Evolutionary conservation across 2,888 invertebrate genomes (phyloP), one percentile per base, ranked within the genome.

Genomic region (Subacronicta megacephala): DNA sequence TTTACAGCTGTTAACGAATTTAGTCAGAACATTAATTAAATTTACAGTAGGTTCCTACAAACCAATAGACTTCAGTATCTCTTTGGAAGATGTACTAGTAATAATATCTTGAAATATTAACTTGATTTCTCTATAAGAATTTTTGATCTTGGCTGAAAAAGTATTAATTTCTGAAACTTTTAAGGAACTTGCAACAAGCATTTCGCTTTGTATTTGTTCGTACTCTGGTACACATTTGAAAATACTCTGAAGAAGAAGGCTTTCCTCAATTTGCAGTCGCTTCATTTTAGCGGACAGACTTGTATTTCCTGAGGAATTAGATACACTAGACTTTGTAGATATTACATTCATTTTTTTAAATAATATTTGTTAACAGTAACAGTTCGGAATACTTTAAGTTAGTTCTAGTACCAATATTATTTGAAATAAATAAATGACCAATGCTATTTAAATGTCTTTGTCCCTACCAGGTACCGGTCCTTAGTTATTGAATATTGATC

Each of bases 181-280:
- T 29, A n/a, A 17, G 40, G 38, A 59, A 43, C 33, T 56, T 12
- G 29, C 43, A 35, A 46, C 12, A 35, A 36, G 16, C 7, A 31
- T 16, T 7, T 43, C 54, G 40, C 9, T 31, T n/a, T 56, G 38
- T 7, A 15, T 35, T 31, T 60, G 47, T 6, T 26, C 33, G 2
- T 7, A 15, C 15, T 46, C 43, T 2, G 51, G 16, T n/a, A 37
- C 26, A 54, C 65, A 57, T 53, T 62, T 59, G 36, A 66, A 62
- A 17, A 58, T 41, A 42, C 50, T 75, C 56, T 88, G 84, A 20
- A 77, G 36, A 16, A 90, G 70, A 45, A 92, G 58, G 63, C 75
- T 81, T 84, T 93, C 92, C 74, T 93, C 90, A 64, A 93, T 90
- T 84, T 89, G 90, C 33, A 93, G 71, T 62, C 91, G 78, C 68